phyloP scores from a whole-genome alignment of 2,113 vertebrate genomes.

The Hystrix brachyura region DNA sequence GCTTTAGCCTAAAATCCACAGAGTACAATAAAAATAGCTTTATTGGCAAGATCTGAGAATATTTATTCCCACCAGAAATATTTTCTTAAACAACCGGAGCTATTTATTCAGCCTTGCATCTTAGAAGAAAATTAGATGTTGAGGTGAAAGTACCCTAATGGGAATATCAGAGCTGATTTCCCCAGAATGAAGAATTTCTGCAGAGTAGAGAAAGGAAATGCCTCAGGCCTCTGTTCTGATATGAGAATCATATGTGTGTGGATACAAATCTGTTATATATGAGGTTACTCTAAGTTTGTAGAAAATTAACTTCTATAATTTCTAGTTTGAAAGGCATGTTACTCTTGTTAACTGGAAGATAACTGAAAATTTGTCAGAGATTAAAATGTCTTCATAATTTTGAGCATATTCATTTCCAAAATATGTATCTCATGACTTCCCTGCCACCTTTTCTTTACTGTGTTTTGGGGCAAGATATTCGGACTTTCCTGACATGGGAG shows the following conservation, averaged over 20 bases:
- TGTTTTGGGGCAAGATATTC: neutral
- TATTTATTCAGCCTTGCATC: constrained; percentile 40
- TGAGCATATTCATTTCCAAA: neutral
- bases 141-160: constrained; percentile 9
- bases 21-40: constrained; percentile 35
- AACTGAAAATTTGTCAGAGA: constrained; percentile 3
- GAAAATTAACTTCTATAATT: constrained; percentile 8
- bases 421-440: neutral
- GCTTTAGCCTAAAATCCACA: neutral
- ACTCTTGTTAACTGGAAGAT: constrained; percentile 15
- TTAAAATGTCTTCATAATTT: neutral
- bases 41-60: constrained; percentile 37
- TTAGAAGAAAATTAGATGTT: constrained; percentile 61
- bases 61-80: constrained; percentile 61
- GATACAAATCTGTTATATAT: neutral
- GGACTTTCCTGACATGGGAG: neutral
- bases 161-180: constrained; percentile 35
- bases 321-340: constrained; percentile 27
- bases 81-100: constrained; percentile 57
- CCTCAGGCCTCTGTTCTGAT: neutral
- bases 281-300: neutral
- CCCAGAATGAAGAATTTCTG: constrained; percentile 48
- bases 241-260: neutral
- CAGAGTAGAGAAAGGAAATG: neutral
- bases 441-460: neutral